Conservation (phyloP, 1,140 invertebrate species). For the Melanaphis sacchari region DNA sequence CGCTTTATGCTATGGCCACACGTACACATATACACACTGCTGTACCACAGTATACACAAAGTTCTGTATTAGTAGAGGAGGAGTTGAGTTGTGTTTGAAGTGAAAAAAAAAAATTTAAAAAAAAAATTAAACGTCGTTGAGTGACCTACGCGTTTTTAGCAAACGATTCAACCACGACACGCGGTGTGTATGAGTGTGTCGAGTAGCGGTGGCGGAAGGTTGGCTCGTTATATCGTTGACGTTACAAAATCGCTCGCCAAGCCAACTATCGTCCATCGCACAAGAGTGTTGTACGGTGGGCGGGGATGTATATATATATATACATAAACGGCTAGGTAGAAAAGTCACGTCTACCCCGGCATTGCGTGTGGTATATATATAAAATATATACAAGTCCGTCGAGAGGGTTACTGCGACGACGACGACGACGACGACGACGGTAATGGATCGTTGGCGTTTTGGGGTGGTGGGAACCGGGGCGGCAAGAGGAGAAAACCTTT, state of each 20-base stretch:
- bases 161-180: not conserved
- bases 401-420: not conserved
- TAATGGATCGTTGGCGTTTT: slow-evolving; percentile 8
- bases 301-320: not conserved
- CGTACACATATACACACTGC: not conserved
- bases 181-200: not conserved
- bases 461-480: not conserved
- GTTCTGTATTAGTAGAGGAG: too few species aligned
- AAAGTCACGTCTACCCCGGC: slow-evolving; percentile 7
- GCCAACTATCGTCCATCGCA: not conserved
- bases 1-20: not conserved
- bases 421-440: slow-evolving; percentile 11
- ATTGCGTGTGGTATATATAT: not conserved
- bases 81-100: not conserved
- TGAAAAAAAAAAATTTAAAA: not conserved
- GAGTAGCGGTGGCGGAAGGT: not conserved
- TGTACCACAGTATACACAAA: not conserved
- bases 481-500: not conserved
- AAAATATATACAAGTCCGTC: not conserved
- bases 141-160: not conserved
- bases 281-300: not conserved
- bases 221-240: not conserved
- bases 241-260: not conserved
- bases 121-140: not conserved
- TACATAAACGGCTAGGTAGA: not conserved